Percentiles rank a stretch among this genome's conserved stretches.
These are phyloP conservation scores for Petaurus breviceps DNA, from an alignment of 2,113 vertebrate genomes.

Conservation along the genomic window DNA sequence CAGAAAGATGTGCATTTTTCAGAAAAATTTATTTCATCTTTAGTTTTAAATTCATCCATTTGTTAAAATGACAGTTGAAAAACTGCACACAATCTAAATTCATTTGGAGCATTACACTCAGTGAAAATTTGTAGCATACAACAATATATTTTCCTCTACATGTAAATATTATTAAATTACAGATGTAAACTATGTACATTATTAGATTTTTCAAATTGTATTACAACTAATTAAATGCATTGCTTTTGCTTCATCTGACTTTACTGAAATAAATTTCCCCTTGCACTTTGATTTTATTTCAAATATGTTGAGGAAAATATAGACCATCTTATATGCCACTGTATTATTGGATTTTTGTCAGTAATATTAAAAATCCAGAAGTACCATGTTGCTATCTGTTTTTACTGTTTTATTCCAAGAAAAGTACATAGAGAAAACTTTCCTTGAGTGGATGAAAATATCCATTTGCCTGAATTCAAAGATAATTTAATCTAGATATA, in stretches of 20 bases:
- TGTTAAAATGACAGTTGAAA: constrained; percentile 47
- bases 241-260: not conserved
- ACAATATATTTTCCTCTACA: constrained; percentile 18
- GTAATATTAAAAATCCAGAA: constrained; percentile 31
- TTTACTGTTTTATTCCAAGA: constrained; percentile 57
- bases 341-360: constrained; percentile 18
- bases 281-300: constrained; percentile 45
- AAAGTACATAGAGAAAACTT: constrained; percentile 30
- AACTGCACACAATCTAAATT: not conserved
- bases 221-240: constrained; percentile 40
- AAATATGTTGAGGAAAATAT: constrained; percentile 50
- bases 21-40: constrained; percentile 45
- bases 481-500: constrained; percentile 72
- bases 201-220: constrained; percentile 43
- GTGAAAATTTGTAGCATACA: constrained; percentile 39
- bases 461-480: constrained; percentile 65
- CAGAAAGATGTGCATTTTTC: constrained; percentile 33
- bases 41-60: constrained; percentile 21
- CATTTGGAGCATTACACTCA: not conserved
- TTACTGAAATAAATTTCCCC: constrained; percentile 33
- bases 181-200: constrained; percentile 46
- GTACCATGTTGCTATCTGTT: not conserved
- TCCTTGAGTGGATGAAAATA: constrained; percentile 58
- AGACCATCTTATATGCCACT: constrained; percentile 20
- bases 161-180: constrained; percentile 45